These are phyloP conservation scores for Helleia helle DNA, from an alignment of 2,888 invertebrate species.

Conservation along the genomic window DNA sequence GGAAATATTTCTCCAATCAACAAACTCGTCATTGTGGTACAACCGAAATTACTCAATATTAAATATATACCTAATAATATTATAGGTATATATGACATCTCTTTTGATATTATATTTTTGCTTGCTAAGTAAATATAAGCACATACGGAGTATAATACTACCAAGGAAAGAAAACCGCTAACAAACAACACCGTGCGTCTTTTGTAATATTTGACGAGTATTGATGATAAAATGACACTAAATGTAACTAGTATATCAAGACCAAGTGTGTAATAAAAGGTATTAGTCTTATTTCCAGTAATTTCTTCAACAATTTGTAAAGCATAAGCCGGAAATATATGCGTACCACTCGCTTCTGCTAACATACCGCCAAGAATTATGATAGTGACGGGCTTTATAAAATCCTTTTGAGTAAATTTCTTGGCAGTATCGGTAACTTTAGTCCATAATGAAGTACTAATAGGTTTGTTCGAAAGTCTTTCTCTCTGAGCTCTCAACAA, in stretches of 20 bases:
- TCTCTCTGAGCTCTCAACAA: conserved; percentile 34
- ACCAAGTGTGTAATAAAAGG: conserved; percentile 36
- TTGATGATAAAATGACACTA: conserved; percentile 34
- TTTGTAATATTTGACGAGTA: conserved; percentile 37
- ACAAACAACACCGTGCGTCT: conserved; percentile 38
- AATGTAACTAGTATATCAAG: conserved; percentile 38
- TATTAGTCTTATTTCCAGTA: conserved; percentile 29
- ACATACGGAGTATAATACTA: conserved; percentile 29
- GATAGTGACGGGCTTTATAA: conserved; percentile 36
- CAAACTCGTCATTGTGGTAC: not conserved
- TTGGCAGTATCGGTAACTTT: conserved; percentile 23
- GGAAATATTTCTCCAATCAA: conserved; percentile 8
- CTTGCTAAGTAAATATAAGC: conserved; percentile 30
- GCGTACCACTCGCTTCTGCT: conserved; percentile 39
- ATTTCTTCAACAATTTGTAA: conserved; percentile 39
- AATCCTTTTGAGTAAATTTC: conserved; percentile 38
- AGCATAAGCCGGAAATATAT: conserved; percentile 43
- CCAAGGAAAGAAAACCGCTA: conserved; percentile 34
- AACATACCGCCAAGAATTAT: conserved; percentile 30
- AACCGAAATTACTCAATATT: not conserved
- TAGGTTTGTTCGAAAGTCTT: conserved; percentile 13
- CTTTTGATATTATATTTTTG: not conserved
- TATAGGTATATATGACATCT: not conserved
- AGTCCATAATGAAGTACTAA: conserved; percentile 13
- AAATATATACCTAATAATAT: not conserved